These are phyloP conservation scores for Erythrocebus patas DNA, from an alignment of 2,113 vertebrate genomes.

Conservation along the genomic window DNA sequence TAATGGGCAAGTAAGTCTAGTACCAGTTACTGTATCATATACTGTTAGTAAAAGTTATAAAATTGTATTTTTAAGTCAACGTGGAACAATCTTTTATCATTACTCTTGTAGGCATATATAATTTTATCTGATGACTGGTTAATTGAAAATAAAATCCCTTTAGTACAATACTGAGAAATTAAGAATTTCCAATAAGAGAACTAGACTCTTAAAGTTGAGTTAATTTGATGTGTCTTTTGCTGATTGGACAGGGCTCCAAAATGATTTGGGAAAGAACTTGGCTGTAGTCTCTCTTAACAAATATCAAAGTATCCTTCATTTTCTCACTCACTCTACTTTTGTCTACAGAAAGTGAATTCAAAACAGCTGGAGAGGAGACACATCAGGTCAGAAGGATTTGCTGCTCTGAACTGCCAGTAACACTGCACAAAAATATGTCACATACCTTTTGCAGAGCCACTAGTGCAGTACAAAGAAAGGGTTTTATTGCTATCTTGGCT, in stretches of 20 bases:
- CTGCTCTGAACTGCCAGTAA: neutral
- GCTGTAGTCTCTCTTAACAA: neutral
- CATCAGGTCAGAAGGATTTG: neutral
- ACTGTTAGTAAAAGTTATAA: neutral
- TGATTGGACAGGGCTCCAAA: neutral
- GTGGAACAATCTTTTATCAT: neutral
- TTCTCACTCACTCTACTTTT: conserved; percentile 39
- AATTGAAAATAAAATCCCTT: neutral
- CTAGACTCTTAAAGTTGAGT: conserved; percentile 5
- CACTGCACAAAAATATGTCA: neutral
- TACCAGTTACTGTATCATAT: neutral
- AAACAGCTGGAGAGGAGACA: conserved; percentile 29
- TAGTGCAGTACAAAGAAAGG: neutral
- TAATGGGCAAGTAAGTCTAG: neutral
- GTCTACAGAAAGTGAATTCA: conserved; percentile 17
- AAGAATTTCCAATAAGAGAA: conserved; percentile 19
- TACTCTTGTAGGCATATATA: neutral
- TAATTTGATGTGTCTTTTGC: conserved; percentile 18
- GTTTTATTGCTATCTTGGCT: conserved; percentile 30
- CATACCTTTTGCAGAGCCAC: neutral
- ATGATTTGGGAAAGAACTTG: conserved; percentile 26
- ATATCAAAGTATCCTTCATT: conserved; percentile 22
- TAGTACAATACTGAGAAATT: conserved; percentile 25
- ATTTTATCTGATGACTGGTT: conserved; percentile 24
- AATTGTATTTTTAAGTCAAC: conserved; percentile 30